Conservation (phyloP, 2,113 vertebrate species). For the Illadopsis cleaveri region DNA sequence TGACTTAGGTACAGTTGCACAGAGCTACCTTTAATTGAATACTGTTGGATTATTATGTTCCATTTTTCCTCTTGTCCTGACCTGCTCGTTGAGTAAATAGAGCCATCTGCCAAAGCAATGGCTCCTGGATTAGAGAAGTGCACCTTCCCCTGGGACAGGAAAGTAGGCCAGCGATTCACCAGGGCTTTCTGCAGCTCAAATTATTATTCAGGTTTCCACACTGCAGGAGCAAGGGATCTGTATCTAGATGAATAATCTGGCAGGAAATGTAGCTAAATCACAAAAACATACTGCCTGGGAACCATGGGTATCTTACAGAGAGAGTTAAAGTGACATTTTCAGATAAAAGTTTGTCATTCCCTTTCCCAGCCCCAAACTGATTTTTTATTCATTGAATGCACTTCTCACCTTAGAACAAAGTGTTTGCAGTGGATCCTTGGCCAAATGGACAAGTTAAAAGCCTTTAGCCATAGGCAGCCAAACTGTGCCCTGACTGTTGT, state of each 20-base stretch:
- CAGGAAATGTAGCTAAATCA: conserved; percentile 39
- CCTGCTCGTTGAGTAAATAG: conserved; percentile 53
- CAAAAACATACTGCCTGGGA: conserved; percentile 13
- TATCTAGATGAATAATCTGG: conserved; percentile 18
- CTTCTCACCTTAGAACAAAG: not conserved
- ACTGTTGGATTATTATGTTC: conserved; percentile 53
- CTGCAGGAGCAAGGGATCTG: conserved; percentile 12
- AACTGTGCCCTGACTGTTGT: not conserved
- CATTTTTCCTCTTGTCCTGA: conserved; percentile 41
- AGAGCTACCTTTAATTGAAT: conserved; percentile 54
- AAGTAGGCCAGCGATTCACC: conserved; percentile 52
- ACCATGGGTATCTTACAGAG: not conserved
- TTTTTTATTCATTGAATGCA: not conserved
- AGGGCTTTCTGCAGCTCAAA: conserved; percentile 33
- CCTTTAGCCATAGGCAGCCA: not conserved
- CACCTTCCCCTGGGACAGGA: conserved; percentile 34
- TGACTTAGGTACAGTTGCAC: conserved; percentile 30
- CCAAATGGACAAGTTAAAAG: not conserved
- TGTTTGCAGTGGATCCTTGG: not conserved
- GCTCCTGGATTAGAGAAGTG: conserved; percentile 40
- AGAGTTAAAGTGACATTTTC: not conserved
- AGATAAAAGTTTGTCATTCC: not conserved
- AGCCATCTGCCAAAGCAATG: conserved; percentile 58
- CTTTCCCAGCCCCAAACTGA: not conserved
- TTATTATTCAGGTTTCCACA: conserved; percentile 55